Conservation (phyloP, 2,888 invertebrate species). For the Spodoptera picta region DNA sequence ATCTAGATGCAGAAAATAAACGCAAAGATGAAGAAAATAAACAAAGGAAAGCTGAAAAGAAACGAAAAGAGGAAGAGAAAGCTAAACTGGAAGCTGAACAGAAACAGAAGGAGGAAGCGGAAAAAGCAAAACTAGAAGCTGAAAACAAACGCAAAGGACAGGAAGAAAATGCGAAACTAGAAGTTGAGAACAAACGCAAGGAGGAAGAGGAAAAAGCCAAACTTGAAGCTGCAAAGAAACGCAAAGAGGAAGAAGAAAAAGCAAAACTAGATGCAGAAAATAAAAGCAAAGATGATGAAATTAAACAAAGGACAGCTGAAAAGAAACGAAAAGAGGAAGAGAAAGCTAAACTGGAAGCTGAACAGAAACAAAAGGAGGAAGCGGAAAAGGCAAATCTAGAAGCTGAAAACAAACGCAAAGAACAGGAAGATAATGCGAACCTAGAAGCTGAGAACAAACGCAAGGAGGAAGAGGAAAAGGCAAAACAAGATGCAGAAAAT, state of each 20-base stretch:
- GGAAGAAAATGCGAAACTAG: neutral
- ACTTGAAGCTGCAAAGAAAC: neutral
- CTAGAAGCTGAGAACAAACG: neutral
- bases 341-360: constrained; percentile 31
- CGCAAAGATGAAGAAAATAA: constrained; percentile 15
- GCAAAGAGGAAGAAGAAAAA: neutral
- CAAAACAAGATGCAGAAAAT: neutral
- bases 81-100: neutral
- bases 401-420: neutral
- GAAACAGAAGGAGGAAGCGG: neutral
- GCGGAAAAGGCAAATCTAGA: neutral
- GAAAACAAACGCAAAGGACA: neutral
- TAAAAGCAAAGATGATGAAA: neutral
- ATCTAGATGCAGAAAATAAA: constrained; percentile 14
- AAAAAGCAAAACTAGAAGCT: neutral
- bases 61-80: neutral
- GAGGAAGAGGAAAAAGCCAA: neutral
- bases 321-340: constrained; percentile 24
- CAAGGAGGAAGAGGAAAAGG: neutral
- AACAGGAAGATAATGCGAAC: neutral
- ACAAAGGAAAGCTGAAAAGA: neutral
- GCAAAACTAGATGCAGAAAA: neutral
- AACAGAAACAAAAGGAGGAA: constrained; percentile 6
- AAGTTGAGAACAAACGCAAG: neutral
- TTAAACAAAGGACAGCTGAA: constrained; percentile 40